Percentiles rank a stretch among this genome's conserved stretches.
These are phyloP conservation scores for Hypomecis atomaria DNA, from an alignment of 2,888 invertebrate genomes.

Conservation along the genomic window DNA sequence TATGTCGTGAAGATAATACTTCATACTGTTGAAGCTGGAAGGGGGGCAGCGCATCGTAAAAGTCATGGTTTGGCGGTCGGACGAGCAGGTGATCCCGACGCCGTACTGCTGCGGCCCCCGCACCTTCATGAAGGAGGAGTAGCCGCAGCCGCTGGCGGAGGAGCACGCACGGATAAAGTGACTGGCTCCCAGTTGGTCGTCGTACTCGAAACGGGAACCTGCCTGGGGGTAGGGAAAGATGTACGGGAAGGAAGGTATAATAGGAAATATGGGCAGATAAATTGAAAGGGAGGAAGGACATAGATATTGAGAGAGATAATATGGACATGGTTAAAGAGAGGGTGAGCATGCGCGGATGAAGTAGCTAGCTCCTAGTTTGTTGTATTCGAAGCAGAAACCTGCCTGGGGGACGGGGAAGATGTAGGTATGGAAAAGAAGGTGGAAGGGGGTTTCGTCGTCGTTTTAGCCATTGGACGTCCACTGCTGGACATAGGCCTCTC, in stretches of 20 bases:
- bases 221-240: constrained; percentile 84
- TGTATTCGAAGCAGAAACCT: constrained; percentile 93
- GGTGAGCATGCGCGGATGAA: constrained; percentile 90
- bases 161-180: constrained; percentile 92
- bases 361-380: constrained; percentile 91
- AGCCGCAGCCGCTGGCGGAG: constrained; percentile 88
- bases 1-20: constrained; percentile 64
- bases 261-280: no score
- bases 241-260: no score
- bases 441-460: no score
- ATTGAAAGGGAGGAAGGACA: no score
- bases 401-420: constrained; percentile 59
- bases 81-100: constrained; percentile 86
- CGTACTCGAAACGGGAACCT: constrained; percentile 93
- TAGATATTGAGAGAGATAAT: no score
- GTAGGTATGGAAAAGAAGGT: no score
- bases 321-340: no score
- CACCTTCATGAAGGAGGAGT: constrained; percentile 88
- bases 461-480: no score
- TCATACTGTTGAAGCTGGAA: constrained; percentile 55
- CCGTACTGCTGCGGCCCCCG: constrained; percentile 91
- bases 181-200: constrained; percentile 89
- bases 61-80: constrained; percentile 91
- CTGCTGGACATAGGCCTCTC: no score
- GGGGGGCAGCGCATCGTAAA: constrained; percentile 86